A percentile compares a stretch with the other conserved stretches of the same genome.
phyloP scores from a whole-genome alignment of 1,140 invertebrate species.

The Diploscapter pachys region DNA sequence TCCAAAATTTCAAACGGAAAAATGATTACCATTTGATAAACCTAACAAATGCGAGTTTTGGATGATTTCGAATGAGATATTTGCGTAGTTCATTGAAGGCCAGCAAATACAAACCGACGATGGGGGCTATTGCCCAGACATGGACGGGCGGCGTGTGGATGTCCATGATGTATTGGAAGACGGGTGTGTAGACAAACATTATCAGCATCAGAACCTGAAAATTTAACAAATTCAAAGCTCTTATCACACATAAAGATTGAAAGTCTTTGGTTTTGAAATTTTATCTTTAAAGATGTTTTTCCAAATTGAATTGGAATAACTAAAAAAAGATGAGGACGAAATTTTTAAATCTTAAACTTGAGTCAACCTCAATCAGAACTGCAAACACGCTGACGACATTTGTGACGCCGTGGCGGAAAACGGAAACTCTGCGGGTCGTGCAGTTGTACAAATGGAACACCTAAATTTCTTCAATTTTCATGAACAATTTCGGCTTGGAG shows the following conservation, averaged over 20 bases:
- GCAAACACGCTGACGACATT: conserved; percentile 55
- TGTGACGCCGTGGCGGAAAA: conserved; percentile 56
- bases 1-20: conserved; percentile 5
- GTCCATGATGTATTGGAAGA: conserved; percentile 58
- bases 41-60: conserved; percentile 47
- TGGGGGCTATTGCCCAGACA: conserved; percentile 34
- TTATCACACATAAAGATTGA: not conserved
- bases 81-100: conserved; percentile 43
- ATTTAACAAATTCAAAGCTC: not conserved
- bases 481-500: not conserved
- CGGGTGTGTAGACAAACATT: conserved; percentile 54
- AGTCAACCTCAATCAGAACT: conserved; percentile 49
- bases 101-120: conserved; percentile 39
- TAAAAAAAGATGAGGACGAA: not conserved
- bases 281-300: not conserved
- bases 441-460: conserved; percentile 58
- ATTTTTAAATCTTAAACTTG: not conserved
- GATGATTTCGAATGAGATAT: conserved; percentile 44
- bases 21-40: conserved; percentile 47
- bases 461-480: conserved; percentile 24
- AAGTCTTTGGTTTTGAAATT: not conserved
- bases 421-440: conserved; percentile 53
- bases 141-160: conserved; percentile 42
- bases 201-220: conserved; percentile 49
- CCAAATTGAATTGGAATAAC: not conserved